Percentiles rank a stretch among this genome's conserved stretches.
Conservation (phyloP, 2,888 invertebrate species). For the Embidobia sp. region DNA sequence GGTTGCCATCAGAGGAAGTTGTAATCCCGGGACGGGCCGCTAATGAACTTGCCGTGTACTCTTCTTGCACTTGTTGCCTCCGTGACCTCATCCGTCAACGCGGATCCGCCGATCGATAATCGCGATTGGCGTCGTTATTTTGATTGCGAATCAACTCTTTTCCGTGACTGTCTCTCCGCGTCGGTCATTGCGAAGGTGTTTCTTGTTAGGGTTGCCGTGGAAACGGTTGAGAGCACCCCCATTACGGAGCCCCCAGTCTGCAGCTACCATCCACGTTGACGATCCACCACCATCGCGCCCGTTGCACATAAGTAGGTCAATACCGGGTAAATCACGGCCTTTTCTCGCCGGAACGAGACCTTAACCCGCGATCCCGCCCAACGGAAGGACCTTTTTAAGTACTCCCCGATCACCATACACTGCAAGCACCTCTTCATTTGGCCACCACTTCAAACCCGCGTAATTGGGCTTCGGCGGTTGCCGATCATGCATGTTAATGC, state of each 20-base stretch:
- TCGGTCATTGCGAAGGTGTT: constrained; percentile 76
- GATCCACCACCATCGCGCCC: constrained; percentile 61
- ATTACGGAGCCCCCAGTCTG: constrained; percentile 62
- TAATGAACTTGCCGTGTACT: neutral
- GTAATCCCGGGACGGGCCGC: too few species aligned
- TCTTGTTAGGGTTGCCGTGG: constrained; percentile 80
- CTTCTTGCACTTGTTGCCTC: too few species aligned
- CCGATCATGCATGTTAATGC: too few species aligned
- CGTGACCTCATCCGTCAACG: too few species aligned
- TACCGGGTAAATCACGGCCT: constrained; percentile 77
- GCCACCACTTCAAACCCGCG: too few species aligned
- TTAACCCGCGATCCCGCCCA: constrained; percentile 52
- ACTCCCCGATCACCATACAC: too few species aligned
- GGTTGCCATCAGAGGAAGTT: too few species aligned
- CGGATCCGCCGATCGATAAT: neutral
- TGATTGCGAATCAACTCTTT: constrained; percentile 17
- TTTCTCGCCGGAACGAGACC: constrained; percentile 56
- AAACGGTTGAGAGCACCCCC: constrained; percentile 76
- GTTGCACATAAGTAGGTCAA: constrained; percentile 78
- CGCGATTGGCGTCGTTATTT: neutral
- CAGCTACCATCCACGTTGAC: constrained; percentile 38
- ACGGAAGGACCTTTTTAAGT: too few species aligned
- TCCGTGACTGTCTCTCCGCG: constrained; percentile 53
- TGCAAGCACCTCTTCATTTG: too few species aligned
- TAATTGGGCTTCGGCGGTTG: too few species aligned